Evolutionary conservation across 1,140 invertebrate species (phyloP), one percentile per base, ranked within the genome.

Genomic region (Drosophila suzukii): DNA sequence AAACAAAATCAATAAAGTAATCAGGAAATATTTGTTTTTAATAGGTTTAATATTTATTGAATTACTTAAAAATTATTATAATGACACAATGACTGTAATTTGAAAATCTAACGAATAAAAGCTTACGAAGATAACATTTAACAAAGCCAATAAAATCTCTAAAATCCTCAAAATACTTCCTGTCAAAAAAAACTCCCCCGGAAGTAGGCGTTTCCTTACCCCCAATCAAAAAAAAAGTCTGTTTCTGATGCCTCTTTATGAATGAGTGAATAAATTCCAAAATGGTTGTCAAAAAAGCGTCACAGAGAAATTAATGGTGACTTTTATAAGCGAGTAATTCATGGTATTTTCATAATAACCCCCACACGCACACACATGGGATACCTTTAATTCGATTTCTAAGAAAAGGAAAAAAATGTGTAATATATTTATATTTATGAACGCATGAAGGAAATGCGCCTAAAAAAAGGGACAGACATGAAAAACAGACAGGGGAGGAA

Each of bases 251-350:
- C 27, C 65, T 53, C 49, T 71, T 78, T 66, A 82, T 79, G 83
- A 89, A 83, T 89, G 84, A 74, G 79, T 86, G 80, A 74, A 89
- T 83, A 84, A 84, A 84, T 89, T 83, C 80, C 68, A 88, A 88
- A 88, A 84, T 83, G 71, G 81, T 80, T 88, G 84, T 77, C 79
- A 83, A 71, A 81, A 81, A 81, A 78, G 85, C 85, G 81, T 89
- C 84, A 78, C 73, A 72, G 77, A 68, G 85, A 89, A 89, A 89
- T 89, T 89, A 89, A 90, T 89, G 84, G 89, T 90, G 84, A 89
- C 84, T 89, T 89, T 89, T 90, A 89, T 89, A 78, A 66, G 85
- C 84, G 74, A 78, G 74, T 84, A 90, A 89, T 89, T 89, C 85
- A 80, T 81, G 84, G 84, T 62, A 89, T 89, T 89, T 89, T 89